Conservation (phyloP, 2,888 invertebrate genomes). For the Choristoneura rosaceana region DNA sequence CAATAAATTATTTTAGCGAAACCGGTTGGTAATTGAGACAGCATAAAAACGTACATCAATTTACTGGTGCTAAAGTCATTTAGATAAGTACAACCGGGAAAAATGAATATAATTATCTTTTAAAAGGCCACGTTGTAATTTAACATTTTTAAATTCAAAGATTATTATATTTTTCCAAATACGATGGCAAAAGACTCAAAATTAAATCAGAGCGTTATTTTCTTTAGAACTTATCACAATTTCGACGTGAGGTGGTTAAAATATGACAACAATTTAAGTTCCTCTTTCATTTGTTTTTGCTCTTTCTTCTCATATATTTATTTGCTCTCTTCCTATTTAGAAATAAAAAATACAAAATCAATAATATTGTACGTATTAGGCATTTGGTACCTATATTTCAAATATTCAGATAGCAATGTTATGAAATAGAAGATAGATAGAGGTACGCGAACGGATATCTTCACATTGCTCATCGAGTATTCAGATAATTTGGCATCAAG, state of each 20-base stretch:
- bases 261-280: too few relatives aligned
- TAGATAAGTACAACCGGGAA: not conserved
- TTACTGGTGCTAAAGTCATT: not conserved
- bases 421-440: not conserved
- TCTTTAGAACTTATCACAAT: too few relatives aligned
- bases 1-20: constrained; percentile 1
- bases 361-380: too few relatives aligned
- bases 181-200: too few relatives aligned
- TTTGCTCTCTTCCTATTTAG: too few relatives aligned
- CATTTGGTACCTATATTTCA: not conserved
- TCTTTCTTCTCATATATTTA: too few relatives aligned
- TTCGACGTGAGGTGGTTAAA: too few relatives aligned
- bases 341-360: too few relatives aligned
- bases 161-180: too few relatives aligned
- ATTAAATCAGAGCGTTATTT: too few relatives aligned
- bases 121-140: not conserved
- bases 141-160: not conserved
- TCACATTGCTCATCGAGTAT: not conserved
- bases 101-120: not conserved
- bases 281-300: too few relatives aligned
- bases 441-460: not conserved
- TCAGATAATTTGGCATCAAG: not conserved
- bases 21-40: not conserved
- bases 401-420: not conserved
- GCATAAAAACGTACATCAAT: not conserved